Conservation (phyloP, 2,797 vertebrate species). For the Poeciliopsis turneri region DNA sequence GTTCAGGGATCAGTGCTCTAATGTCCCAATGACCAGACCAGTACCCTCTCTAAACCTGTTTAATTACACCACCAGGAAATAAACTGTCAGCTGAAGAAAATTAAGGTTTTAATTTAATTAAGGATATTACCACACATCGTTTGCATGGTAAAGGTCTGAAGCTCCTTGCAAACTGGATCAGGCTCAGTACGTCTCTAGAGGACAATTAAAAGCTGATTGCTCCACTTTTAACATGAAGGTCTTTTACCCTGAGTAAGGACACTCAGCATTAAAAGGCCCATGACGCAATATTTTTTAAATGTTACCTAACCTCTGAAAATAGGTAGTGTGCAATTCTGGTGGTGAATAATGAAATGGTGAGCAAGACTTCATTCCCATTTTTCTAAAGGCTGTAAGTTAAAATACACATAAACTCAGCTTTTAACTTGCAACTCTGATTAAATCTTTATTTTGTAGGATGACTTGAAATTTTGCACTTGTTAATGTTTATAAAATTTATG, state of each 20-base stretch:
- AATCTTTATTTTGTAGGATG: neutral
- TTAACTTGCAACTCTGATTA: neutral
- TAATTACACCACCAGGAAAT: conserved; percentile 76
- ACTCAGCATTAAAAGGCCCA: neutral
- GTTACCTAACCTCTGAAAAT: neutral
- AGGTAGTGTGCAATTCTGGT: neutral
- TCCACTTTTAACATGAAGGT: conserved; percentile 62
- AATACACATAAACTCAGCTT: neutral
- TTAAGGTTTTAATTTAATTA: conserved; percentile 80
- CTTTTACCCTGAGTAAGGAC: conserved; percentile 37
- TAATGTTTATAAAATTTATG: neutral
- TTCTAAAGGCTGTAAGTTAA: neutral
- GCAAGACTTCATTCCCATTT: neutral
- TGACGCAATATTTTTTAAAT: neutral
- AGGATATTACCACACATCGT: conserved; percentile 61
- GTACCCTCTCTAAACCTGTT: conserved; percentile 47
- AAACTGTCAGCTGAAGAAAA: conserved; percentile 70
- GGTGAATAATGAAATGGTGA: neutral
- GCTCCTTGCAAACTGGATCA: conserved; percentile 67
- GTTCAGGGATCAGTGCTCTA: conserved; percentile 70
- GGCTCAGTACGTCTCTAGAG: conserved; percentile 61
- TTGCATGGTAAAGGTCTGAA: conserved; percentile 61
- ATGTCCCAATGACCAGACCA: conserved; percentile 65
- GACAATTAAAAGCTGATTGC: conserved; percentile 60
- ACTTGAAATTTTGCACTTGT: neutral